Evolutionary conservation across 2,113 vertebrate genomes (phyloP).

Genomic region (Lophotis ruficrista): DNA sequence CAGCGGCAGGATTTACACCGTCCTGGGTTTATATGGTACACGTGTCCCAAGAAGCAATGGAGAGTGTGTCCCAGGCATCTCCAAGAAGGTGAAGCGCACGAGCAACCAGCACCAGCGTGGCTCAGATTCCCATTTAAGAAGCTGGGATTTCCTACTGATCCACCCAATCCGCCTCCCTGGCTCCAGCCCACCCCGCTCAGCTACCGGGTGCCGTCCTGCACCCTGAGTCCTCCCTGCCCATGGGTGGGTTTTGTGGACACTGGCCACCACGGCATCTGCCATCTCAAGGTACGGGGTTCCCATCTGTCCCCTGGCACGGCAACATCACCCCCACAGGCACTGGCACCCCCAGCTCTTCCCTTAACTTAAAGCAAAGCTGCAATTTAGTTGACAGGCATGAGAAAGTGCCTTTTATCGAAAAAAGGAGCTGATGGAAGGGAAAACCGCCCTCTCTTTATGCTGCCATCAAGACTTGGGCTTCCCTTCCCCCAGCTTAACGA

Average conservation of each 20-base stretch:
- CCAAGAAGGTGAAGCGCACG: fast-evolving
- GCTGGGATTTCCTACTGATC: not conserved
- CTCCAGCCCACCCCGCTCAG: not conserved
- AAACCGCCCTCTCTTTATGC: conserved; percentile 35
- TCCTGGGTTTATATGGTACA: not conserved
- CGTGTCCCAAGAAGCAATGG: not conserved
- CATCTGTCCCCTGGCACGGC: fast-evolving
- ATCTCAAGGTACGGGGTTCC: not conserved
- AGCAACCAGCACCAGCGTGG: not conserved
- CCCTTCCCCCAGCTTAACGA: conserved; percentile 29
- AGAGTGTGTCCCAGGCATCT: not conserved
- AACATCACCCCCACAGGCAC: not conserved
- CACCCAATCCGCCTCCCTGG: not conserved
- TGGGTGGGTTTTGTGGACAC: not conserved
- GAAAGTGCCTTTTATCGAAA: not conserved
- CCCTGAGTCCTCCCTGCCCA: not conserved
- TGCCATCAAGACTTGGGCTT: not conserved
- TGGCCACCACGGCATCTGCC: not conserved
- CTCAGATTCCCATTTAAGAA: not conserved
- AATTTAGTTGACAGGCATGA: not conserved
- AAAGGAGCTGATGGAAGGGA: conserved; percentile 9
- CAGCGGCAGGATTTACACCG: not conserved
- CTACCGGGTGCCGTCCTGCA: not conserved
- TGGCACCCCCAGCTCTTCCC: not conserved
- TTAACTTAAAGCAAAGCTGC: not conserved